Conservation (phyloP, 2,113 vertebrate genomes). For the Saccopteryx leptura region DNA sequence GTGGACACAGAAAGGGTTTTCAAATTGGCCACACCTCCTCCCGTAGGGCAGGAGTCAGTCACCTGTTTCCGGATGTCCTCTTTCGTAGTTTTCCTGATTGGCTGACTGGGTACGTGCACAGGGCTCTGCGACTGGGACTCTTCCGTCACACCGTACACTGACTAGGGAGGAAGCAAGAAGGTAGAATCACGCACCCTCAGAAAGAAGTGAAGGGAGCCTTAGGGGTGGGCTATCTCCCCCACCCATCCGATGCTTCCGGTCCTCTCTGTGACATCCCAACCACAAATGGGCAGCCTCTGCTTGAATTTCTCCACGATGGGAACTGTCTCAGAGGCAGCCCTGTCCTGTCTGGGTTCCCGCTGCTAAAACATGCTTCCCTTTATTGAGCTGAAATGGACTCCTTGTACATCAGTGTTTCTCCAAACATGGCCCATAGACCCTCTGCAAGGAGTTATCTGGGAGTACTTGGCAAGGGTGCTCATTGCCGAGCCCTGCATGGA, state of each 20-base stretch:
- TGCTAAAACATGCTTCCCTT: neutral
- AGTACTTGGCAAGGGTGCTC: neutral
- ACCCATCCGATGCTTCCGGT: neutral
- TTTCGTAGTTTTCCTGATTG: conserved; percentile 93
- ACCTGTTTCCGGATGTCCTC: conserved; percentile 97
- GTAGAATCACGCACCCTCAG: neutral
- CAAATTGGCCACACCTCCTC: neutral
- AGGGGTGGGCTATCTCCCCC: neutral
- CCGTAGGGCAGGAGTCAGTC: neutral
- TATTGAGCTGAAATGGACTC: neutral
- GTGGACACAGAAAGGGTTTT: neutral
- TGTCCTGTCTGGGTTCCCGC: neutral
- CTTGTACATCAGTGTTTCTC: neutral
- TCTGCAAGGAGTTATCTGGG: neutral
- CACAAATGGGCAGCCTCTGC: neutral
- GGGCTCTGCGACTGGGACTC: conserved; percentile 95
- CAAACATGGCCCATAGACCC: neutral
- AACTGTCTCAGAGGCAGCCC: neutral
- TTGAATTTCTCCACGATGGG: neutral
- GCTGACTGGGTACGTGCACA: conserved; percentile 92
- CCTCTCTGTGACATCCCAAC: neutral
- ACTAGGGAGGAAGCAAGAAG: conserved; percentile 86
- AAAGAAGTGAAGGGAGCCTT: fast-evolving
- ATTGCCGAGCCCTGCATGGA: neutral
- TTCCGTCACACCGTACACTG: conserved; percentile 95